These are phyloP conservation scores for Callospermophilus lateralis DNA, from an alignment of 2,113 vertebrate genomes.

Conservation along the genomic window DNA sequence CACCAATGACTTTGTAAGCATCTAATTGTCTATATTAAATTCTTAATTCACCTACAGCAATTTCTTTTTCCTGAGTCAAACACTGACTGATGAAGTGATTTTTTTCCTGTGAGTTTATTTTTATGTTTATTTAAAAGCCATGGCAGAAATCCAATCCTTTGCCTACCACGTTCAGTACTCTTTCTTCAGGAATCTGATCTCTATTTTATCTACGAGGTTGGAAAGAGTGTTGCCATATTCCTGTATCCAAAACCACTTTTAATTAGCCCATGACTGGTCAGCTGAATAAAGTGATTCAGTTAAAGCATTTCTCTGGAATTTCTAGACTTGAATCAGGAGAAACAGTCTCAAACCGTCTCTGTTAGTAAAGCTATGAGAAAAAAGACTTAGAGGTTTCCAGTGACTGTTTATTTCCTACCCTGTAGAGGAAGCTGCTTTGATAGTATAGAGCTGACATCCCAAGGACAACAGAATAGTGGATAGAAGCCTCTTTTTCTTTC, in stretches of 20 bases:
- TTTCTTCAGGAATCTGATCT: background rate
- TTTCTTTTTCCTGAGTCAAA: constrained; percentile 37
- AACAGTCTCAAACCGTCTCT: background rate
- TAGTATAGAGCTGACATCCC: background rate
- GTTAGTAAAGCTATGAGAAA: background rate
- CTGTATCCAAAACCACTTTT: background rate
- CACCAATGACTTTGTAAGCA: background rate
- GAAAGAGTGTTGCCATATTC: background rate
- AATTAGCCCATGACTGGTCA: background rate
- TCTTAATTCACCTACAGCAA: background rate
- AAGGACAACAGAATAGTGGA: background rate
- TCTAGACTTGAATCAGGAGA: background rate
- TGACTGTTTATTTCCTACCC: background rate
- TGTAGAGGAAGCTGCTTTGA: background rate
- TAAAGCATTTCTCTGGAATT: constrained; percentile 24
- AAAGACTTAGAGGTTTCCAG: background rate
- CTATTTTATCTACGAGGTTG: background rate
- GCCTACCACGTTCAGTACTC: background rate
- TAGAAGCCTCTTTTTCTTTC: background rate
- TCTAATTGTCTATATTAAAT: constrained; percentile 25
- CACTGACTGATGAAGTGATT: background rate
- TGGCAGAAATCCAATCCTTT: background rate
- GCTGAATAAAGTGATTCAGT: background rate
- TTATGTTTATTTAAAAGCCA: background rate
- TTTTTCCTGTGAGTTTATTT: constrained; percentile 16